Conservation (phyloP, 2,797 vertebrate genomes). For the Coilia nasus region DNA sequence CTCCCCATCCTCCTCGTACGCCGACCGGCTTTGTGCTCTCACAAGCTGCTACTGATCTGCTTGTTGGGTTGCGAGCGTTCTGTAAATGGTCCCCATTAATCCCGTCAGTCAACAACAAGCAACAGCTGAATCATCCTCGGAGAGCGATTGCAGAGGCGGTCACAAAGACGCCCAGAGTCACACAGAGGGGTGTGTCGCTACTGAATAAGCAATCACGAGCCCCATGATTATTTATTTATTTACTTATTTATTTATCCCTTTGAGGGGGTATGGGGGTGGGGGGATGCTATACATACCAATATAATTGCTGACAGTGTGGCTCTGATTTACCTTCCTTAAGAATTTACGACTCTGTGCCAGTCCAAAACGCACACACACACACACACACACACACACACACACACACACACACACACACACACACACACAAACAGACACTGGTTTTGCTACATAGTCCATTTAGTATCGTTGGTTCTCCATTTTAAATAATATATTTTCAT, state of each 20-base stretch:
- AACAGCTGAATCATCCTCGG: slow-evolving; percentile 56
- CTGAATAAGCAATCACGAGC: slow-evolving; percentile 58
- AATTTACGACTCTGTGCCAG: background rate
- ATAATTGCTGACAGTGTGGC: background rate
- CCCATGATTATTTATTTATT: background rate
- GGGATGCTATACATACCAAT: background rate
- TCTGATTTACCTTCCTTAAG: no score
- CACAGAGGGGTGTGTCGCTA: slow-evolving; percentile 39
- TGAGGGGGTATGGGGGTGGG: no score
- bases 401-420: background rate
- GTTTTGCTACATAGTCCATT: background rate
- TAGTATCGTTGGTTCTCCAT: background rate
- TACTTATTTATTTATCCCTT: background rate
- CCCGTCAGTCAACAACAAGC: slow-evolving; percentile 62
- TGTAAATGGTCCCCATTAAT: slow-evolving; percentile 61
- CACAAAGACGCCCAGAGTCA: slow-evolving; percentile 46
- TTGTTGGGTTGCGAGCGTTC: slow-evolving; percentile 36
- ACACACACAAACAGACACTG: background rate
- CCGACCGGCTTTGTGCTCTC: slow-evolving; percentile 60
- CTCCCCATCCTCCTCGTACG: slow-evolving; percentile 44
- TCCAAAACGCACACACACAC: background rate
- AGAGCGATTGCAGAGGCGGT: slow-evolving; percentile 37
- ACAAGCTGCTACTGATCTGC: slow-evolving; percentile 64
- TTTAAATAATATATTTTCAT: background rate
- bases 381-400: background rate